phyloP scores from a whole-genome alignment of 2,113 vertebrate species.

The Mesocricetus auratus region DNA sequence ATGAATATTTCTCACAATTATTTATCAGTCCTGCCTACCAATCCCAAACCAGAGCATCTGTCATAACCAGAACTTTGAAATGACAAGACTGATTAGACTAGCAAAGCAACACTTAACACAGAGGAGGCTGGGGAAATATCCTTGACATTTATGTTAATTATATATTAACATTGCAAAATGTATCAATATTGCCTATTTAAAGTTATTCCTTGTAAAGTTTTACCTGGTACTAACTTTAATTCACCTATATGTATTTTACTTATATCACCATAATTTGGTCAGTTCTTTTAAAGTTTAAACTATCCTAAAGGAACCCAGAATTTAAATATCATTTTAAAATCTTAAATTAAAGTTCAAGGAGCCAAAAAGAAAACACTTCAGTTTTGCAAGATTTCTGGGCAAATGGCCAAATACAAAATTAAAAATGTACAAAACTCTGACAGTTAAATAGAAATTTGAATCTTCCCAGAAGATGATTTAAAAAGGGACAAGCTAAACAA shows the following conservation, averaged over 20 bases:
- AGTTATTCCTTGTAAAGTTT: constrained; percentile 16
- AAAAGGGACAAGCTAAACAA: constrained; percentile 27
- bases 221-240: background rate
- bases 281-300: background rate
- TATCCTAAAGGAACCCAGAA: background rate
- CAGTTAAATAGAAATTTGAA: constrained; percentile 7
- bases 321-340: constrained; percentile 45
- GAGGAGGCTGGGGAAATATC: background rate
- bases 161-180: background rate
- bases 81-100: background rate
- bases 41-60: background rate
- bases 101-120: background rate
- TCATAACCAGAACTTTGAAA: constrained; percentile 33
- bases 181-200: background rate
- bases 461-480: background rate
- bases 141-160: background rate
- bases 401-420: constrained; percentile 41
- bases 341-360: constrained; percentile 36
- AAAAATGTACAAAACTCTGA: constrained; percentile 38
- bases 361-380: background rate
- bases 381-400: constrained; percentile 48
- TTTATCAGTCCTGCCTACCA: background rate
- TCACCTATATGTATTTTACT: background rate
- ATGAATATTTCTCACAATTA: background rate
- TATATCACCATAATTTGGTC: background rate